These are phyloP conservation scores for Paedocypris sp. DNA, from an alignment of 2,113 vertebrate species.

Conservation along the genomic window DNA sequence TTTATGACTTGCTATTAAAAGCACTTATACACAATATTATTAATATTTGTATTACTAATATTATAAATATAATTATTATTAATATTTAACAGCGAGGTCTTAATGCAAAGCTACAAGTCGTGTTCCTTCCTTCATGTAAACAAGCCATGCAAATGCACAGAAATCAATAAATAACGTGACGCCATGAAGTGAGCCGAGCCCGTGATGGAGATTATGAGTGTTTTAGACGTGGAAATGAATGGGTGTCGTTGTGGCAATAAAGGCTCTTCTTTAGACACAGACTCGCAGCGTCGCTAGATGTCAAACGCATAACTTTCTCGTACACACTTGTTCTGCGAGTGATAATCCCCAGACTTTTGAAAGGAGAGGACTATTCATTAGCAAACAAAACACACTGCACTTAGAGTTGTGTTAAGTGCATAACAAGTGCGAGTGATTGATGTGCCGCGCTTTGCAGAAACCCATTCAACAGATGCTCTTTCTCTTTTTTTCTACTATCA, in stretches of 20 bases:
- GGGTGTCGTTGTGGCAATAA: conserved; percentile 5
- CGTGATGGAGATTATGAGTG: neutral
- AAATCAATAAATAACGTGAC: too few species aligned
- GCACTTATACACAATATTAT: too few species aligned
- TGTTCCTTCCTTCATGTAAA: too few species aligned
- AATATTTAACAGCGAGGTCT: too few species aligned
- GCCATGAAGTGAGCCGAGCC: neutral
- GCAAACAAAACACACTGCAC: neutral
- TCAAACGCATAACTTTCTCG: conserved; percentile 15
- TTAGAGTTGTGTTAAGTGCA: conserved; percentile 10
- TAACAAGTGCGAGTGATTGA: neutral
- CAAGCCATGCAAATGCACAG: too few species aligned
- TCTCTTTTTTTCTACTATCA: too few species aligned
- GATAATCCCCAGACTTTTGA: conserved; percentile 14
- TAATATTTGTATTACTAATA: too few species aligned
- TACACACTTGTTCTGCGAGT: neutral
- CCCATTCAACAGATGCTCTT: neutral
- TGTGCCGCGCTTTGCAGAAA: neutral
- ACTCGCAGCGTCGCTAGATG: neutral
- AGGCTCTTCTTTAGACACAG: conserved; percentile 5
- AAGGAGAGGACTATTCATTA: conserved; percentile 18
- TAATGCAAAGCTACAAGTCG: too few species aligned
- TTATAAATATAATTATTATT: too few species aligned
- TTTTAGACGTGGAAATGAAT: conserved; percentile 15
- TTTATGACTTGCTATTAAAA: too few species aligned